phyloP scores from a whole-genome alignment of 2,113 vertebrate genomes.

The Salvator merianae region DNA sequence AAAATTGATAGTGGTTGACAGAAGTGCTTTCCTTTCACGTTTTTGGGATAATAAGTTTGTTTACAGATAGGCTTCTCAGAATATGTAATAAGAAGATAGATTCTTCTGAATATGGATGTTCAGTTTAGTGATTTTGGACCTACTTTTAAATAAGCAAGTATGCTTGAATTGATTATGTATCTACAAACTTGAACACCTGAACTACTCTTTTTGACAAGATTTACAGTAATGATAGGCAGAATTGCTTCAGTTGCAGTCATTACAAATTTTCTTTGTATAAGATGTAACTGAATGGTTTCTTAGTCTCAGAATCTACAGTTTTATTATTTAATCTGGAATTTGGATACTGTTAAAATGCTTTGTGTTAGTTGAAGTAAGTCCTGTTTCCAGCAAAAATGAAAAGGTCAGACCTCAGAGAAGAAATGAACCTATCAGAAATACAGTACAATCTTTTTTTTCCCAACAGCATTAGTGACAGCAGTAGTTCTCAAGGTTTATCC shows the following conservation, averaged over 20 bases:
- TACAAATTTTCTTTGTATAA: background rate
- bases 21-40: no score
- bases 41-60: no score
- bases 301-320: background rate
- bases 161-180: background rate
- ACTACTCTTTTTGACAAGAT: background rate
- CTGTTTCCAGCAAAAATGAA: background rate
- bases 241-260: background rate
- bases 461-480: slow-evolving; percentile 91
- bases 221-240: background rate
- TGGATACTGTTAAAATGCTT: background rate
- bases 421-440: background rate
- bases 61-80: no score
- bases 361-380: background rate
- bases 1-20: no score
- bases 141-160: no score
- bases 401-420: background rate
- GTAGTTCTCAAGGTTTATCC: slow-evolving; percentile 95
- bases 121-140: no score
- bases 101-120: no score
- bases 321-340: background rate
- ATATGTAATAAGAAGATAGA: no score
- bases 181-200: background rate
- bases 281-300: background rate
- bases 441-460: background rate